A percentile compares a stretch with the other conserved stretches of the same genome.
Evolutionary conservation across 2,113 vertebrate species (phyloP).

Genomic region (Pheucticus melanocephalus): DNA sequence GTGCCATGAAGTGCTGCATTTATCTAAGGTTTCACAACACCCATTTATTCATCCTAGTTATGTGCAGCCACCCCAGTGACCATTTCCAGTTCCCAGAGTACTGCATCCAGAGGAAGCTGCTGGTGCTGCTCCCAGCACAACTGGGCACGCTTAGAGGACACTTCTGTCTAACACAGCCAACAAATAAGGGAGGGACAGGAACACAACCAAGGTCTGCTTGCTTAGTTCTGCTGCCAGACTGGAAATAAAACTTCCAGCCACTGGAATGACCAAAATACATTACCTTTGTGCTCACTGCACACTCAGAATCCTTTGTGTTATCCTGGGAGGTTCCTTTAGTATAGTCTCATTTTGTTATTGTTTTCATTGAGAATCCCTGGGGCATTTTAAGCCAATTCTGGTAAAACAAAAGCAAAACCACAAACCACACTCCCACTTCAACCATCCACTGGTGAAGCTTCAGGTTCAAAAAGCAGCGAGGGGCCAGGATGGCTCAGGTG

Average conservation of each 20-base stretch:
- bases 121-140: not conserved
- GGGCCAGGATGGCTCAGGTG: not conserved
- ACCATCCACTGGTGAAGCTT: not conserved
- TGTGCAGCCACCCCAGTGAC: not conserved
- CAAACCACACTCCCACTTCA: not conserved
- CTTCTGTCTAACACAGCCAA: not conserved
- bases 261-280: not conserved
- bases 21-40: not conserved
- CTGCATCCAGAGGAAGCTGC: not conserved
- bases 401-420: not conserved
- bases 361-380: not conserved
- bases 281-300: not conserved
- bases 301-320: not conserved
- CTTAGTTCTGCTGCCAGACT: conserved; percentile 21
- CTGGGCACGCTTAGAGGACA: not conserved
- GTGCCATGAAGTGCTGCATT: not conserved
- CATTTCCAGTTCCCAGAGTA: not conserved
- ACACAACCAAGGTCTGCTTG: not conserved
- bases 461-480: not conserved
- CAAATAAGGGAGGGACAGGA: not conserved
- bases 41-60: not conserved
- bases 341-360: not conserved
- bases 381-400: not conserved
- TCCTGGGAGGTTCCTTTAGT: not conserved
- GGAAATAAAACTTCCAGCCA: not conserved